Percentiles rank a stretch among this genome's conserved stretches.
Evolutionary conservation across 2,113 vertebrate species (phyloP).

Genomic region (Catharus minimus): DNA sequence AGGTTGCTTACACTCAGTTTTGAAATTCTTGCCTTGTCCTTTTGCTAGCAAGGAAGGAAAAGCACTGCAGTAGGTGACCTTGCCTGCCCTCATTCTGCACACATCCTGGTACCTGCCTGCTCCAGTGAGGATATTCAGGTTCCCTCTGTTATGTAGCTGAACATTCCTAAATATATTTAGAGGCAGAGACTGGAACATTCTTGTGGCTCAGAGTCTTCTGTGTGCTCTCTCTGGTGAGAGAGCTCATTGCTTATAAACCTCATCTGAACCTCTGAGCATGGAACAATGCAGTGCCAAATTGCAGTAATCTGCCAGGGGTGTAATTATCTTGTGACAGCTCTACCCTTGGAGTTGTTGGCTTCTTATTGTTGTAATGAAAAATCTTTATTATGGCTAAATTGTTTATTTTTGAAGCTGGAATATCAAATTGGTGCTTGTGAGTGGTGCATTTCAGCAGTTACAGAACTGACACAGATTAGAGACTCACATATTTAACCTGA

Average conservation of each 20-base stretch:
- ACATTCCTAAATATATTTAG: slow-evolving; percentile 26
- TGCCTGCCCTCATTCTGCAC: neutral
- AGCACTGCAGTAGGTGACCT: neutral
- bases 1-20: neutral
- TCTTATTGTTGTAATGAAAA: slow-evolving; percentile 65
- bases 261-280: slow-evolving; percentile 47
- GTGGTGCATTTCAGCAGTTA: slow-evolving; percentile 22
- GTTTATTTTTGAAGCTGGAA: slow-evolving; percentile 53
- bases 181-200: slow-evolving; percentile 34
- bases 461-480: neutral
- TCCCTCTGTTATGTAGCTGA: slow-evolving; percentile 7
- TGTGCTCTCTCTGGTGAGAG: neutral
- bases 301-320: slow-evolving; percentile 58
- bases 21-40: neutral
- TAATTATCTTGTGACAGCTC: slow-evolving; percentile 65
- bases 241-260: slow-evolving; percentile 51
- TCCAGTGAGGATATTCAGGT: neutral
- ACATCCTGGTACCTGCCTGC: neutral
- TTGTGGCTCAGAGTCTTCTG: neutral
- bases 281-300: slow-evolving; percentile 60
- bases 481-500: slow-evolving; percentile 14
- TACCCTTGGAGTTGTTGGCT: slow-evolving; percentile 62
- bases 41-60: neutral
- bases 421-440: slow-evolving; percentile 27
- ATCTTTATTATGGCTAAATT: slow-evolving; percentile 60